Evolutionary conservation across 2,797 vertebrate genomes (phyloP).

Genomic region (Sebastes elongatus): DNA sequence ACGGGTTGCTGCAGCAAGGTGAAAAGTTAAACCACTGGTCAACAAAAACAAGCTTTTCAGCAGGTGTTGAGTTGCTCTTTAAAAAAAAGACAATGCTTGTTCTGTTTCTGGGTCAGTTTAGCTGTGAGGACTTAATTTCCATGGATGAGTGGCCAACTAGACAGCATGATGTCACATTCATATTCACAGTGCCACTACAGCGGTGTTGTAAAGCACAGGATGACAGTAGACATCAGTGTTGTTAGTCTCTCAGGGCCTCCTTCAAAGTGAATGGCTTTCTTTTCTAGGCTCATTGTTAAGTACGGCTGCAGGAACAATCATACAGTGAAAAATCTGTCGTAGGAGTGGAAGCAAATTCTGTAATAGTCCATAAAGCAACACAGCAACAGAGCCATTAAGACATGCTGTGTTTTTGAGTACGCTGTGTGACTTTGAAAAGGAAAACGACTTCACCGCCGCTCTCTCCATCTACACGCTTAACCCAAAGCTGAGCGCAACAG

Average conservation of each 20-base stretch:
- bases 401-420: constrained; percentile 24
- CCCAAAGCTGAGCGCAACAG: constrained; percentile 22
- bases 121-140: neutral
- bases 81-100: neutral
- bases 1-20: neutral
- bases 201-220: neutral
- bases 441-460: constrained; percentile 7
- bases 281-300: constrained; percentile 13
- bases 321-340: constrained; percentile 13
- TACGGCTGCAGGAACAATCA: constrained; percentile 23
- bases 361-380: constrained; percentile 29
- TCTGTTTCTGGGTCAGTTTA: neutral
- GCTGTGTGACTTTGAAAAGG: constrained; percentile 27
- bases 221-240: constrained; percentile 6
- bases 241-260: constrained; percentile 2
- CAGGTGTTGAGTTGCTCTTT: neutral
- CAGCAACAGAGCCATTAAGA: constrained; percentile 33
- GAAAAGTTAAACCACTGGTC: neutral
- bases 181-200: constrained; percentile 12
- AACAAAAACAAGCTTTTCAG: neutral
- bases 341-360: constrained; percentile 24
- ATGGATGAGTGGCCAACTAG: neutral
- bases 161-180: neutral
- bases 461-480: neutral
- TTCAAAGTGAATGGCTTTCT: constrained; percentile 9